phyloP scores from a whole-genome alignment of 1,140 invertebrate species.

The Manduca sexta region DNA sequence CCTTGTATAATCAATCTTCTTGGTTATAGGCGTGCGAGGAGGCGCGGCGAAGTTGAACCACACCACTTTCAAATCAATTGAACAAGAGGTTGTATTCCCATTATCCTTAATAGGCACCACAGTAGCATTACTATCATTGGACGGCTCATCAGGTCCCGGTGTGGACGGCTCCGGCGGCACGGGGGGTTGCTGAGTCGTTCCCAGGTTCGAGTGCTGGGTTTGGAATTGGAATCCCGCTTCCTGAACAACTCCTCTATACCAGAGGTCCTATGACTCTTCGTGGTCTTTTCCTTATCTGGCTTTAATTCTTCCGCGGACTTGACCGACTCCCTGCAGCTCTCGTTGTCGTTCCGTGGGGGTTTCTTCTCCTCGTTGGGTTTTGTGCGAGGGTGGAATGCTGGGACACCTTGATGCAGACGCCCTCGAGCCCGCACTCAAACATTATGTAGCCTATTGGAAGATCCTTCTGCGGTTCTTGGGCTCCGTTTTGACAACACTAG shows the following conservation, averaged over 20 bases:
- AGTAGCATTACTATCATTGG: constrained; percentile 46
- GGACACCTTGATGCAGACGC: constrained; percentile 87
- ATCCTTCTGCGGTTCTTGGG: constrained; percentile 62
- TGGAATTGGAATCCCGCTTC: constrained; percentile 63
- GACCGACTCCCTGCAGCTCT: constrained; percentile 69
- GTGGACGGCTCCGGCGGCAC: constrained; percentile 45
- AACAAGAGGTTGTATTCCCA: constrained; percentile 84
- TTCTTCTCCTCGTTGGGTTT: constrained; percentile 78
- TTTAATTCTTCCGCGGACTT: constrained; percentile 72
- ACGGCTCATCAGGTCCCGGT: constrained; percentile 43
- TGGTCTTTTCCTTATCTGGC: constrained; percentile 46
- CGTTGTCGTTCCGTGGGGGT: constrained; percentile 48
- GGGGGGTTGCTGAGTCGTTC: constrained; percentile 43
- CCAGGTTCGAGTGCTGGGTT: constrained; percentile 67
- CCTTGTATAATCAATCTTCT: constrained; percentile 96
- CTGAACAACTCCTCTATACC: constrained; percentile 70
- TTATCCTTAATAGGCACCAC: constrained; percentile 71
- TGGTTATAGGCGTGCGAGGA: constrained; percentile 92
- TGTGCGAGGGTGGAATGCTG: constrained; percentile 83
- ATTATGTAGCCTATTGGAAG: constrained; percentile 94
- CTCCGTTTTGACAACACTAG: constrained; percentile 45
- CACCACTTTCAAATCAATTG: constrained; percentile 90
- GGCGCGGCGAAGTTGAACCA: constrained; percentile 99
- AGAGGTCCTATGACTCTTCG: constrained; percentile 45
- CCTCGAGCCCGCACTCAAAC: constrained; percentile 97